Conservation (phyloP, 2,888 invertebrate genomes). For the Eupeodes luniger region DNA sequence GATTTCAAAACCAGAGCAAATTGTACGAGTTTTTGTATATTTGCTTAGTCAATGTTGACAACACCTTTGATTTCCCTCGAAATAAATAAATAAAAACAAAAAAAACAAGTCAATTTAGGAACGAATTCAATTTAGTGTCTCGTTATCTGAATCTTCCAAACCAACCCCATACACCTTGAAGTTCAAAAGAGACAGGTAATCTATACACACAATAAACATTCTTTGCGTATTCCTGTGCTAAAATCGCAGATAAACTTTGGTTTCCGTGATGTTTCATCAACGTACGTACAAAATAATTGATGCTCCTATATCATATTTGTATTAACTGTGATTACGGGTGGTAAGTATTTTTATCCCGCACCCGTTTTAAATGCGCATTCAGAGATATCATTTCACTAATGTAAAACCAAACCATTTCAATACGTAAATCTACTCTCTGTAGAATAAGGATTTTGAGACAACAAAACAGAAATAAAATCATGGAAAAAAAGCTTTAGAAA, state of each 20-base stretch:
- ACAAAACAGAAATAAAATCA: slow-evolving; percentile 23
- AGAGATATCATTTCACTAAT: slow-evolving; percentile 36
- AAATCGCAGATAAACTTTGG: slow-evolving; percentile 15
- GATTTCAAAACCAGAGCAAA: slow-evolving; percentile 26
- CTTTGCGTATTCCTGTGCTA: too few species aligned
- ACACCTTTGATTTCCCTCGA: slow-evolving; percentile 12
- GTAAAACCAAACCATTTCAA: slow-evolving; percentile 49
- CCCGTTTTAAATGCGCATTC: slow-evolving; percentile 17
- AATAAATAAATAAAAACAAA: not conserved
- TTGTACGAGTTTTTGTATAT: not conserved
- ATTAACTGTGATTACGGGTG: slow-evolving; percentile 47
- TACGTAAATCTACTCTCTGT: not conserved
- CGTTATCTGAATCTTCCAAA: not conserved
- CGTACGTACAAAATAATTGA: slow-evolving; percentile 5
- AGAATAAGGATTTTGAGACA: slow-evolving; percentile 10
- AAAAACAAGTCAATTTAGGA: slow-evolving; percentile 46
- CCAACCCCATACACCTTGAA: too few species aligned
- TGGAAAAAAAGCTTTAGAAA: slow-evolving; percentile 44
- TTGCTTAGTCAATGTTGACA: slow-evolving; percentile 11
- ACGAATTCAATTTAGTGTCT: slow-evolving; percentile 45
- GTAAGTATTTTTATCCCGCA: not conserved
- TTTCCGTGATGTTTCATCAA: slow-evolving; percentile 17
- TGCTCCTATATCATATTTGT: slow-evolving; percentile 26
- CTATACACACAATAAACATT: not conserved
- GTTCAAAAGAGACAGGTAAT: not conserved